phyloP scores from a whole-genome alignment of 92 coral and sea anemone species.

The Nematostella vectensis region DNA sequence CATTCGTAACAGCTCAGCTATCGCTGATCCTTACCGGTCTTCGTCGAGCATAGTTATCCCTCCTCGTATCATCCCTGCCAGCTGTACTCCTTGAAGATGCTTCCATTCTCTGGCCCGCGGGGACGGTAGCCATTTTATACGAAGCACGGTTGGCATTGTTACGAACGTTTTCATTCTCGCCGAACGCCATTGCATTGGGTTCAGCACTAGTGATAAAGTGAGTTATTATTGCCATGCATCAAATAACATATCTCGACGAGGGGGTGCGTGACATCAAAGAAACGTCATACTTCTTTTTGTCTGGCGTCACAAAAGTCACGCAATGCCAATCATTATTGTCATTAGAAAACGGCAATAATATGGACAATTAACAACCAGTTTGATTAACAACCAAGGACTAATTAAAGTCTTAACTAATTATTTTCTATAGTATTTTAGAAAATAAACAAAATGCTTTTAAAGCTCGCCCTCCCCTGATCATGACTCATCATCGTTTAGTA shows the following conservation, averaged over 20 bases:
- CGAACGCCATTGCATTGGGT: slow-evolving; percentile 17
- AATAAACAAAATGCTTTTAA: no score
- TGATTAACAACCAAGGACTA: no score
- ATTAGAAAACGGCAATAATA: no score
- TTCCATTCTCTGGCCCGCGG: background rate
- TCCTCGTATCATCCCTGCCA: background rate
- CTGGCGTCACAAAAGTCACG: slow-evolving; percentile 5
- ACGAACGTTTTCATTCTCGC: slow-evolving; percentile 12
- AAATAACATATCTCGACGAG: background rate
- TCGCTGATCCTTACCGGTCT: slow-evolving; percentile 1
- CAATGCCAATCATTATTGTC: background rate
- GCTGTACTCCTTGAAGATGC: background rate
- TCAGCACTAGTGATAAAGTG: slow-evolving; percentile 2
- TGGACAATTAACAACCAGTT: no score
- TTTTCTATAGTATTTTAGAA: no score
- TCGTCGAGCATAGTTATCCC: background rate
- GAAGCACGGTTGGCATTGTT: slow-evolving; percentile 10
- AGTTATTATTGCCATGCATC: slow-evolving; percentile 1
- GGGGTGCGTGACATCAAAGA: background rate
- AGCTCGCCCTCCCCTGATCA: no score
- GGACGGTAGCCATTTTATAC: background rate
- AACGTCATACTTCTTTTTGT: background rate
- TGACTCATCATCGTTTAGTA: no score
- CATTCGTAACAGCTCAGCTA: no score
- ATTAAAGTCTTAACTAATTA: no score